Evolutionary conservation across 2,888 invertebrate genomes (phyloP).

Genomic region (Coenonympha glycerion): DNA sequence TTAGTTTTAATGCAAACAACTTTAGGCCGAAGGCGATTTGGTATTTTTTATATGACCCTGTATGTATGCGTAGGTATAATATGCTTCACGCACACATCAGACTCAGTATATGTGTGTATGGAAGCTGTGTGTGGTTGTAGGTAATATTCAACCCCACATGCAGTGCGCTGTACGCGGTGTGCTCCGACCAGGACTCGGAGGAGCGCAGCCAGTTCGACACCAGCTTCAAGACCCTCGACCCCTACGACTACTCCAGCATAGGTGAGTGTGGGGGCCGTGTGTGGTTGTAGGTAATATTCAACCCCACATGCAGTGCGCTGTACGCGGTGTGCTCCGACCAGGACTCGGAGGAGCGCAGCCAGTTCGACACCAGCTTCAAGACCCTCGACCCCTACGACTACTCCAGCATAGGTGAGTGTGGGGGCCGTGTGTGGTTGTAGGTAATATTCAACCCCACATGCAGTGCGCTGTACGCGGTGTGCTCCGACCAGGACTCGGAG

Average conservation of each 20-base stretch:
- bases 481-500: slow-evolving; percentile 84
- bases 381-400: slow-evolving; percentile 96
- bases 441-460: slow-evolving; percentile 84
- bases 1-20: too few relatives aligned
- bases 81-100: too few relatives aligned
- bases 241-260: slow-evolving; percentile 94
- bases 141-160: slow-evolving; percentile 63
- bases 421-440: background rate
- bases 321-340: slow-evolving; percentile 90
- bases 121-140: background rate
- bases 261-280: slow-evolving; percentile 75
- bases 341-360: slow-evolving; percentile 82
- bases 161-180: slow-evolving; percentile 91
- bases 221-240: slow-evolving; percentile 96
- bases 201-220: slow-evolving; percentile 87
- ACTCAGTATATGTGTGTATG: too few relatives aligned
- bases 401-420: slow-evolving; percentile 85
- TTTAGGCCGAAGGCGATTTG: too few relatives aligned
- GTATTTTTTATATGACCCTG: too few relatives aligned
- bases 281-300: slow-evolving; percentile 82
- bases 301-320: slow-evolving; percentile 88
- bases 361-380: slow-evolving; percentile 94
- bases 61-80: too few relatives aligned
- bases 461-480: slow-evolving; percentile 91
- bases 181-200: slow-evolving; percentile 84